Evolutionary conservation across 2,888 invertebrate genomes (phyloP).

Genomic region (Tetranychus truncatus): DNA sequence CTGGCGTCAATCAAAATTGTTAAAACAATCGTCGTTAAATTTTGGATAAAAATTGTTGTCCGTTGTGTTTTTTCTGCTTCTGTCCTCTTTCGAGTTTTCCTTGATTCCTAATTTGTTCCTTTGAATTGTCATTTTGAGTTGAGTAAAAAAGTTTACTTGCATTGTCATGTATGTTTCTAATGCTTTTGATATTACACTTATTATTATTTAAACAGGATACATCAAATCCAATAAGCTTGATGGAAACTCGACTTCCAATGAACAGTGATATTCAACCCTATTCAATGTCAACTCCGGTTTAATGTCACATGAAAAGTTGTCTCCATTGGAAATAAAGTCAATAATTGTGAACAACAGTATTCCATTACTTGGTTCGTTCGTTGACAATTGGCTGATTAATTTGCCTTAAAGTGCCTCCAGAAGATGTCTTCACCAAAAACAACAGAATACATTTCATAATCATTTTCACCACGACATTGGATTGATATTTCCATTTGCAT

Average conservation of each 20-base stretch:
- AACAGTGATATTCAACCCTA: neutral
- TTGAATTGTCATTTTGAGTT: too few species aligned
- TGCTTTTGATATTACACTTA: neutral
- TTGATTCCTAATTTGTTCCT: too few species aligned
- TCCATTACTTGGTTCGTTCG: neutral
- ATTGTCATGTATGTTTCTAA: too few species aligned
- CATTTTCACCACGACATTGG: neutral
- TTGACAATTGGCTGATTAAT: neutral
- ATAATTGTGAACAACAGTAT: neutral
- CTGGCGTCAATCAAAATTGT: too few species aligned
- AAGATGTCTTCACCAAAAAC: neutral
- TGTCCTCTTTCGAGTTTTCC: too few species aligned
- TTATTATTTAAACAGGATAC: neutral
- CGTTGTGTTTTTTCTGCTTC: too few species aligned
- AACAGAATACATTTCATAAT: neutral
- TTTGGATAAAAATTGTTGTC: too few species aligned
- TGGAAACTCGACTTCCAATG: neutral
- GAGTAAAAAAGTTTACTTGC: too few species aligned
- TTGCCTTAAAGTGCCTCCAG: neutral
- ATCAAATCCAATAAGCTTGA: neutral
- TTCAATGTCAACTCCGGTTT: neutral
- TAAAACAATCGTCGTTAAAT: too few species aligned
- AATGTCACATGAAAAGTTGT: neutral
- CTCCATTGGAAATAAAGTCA: neutral
- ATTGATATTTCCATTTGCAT: neutral